Percentiles rank a stretch among this genome's conserved stretches.
Conservation (phyloP, 2,113 vertebrate genomes). For the Pica pica region DNA sequence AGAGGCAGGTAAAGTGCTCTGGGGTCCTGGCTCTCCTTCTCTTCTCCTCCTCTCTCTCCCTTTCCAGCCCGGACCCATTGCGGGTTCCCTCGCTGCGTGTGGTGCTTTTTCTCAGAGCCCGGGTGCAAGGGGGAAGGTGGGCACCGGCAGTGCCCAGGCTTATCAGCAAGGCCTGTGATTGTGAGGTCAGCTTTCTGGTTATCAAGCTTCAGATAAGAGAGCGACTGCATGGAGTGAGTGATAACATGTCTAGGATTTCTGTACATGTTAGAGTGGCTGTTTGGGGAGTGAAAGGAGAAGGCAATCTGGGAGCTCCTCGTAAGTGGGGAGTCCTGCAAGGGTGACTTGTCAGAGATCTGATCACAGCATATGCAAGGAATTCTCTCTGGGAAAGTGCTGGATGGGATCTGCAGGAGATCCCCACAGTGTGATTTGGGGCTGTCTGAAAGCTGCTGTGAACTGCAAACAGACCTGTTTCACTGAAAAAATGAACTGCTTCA, state of each 20-base stretch:
- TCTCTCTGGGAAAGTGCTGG: background rate
- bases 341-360: background rate
- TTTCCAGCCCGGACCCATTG: background rate
- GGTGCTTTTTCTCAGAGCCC: background rate
- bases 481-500: background rate
- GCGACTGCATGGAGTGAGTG: background rate
- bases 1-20: background rate
- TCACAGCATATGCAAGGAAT: accelerated
- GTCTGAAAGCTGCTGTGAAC: background rate
- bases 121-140: background rate
- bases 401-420: background rate
- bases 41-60: background rate
- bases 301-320: background rate
- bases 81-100: accelerated
- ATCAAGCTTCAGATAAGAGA: background rate
- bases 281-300: background rate
- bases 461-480: background rate
- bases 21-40: background rate
- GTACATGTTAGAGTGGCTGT: background rate
- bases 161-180: background rate
- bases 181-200: background rate
- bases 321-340: background rate
- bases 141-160: background rate
- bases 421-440: background rate
- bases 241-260: constrained; percentile 26